Conservation (phyloP, 2,797 vertebrate genomes). For the Gila robusta region DNA sequence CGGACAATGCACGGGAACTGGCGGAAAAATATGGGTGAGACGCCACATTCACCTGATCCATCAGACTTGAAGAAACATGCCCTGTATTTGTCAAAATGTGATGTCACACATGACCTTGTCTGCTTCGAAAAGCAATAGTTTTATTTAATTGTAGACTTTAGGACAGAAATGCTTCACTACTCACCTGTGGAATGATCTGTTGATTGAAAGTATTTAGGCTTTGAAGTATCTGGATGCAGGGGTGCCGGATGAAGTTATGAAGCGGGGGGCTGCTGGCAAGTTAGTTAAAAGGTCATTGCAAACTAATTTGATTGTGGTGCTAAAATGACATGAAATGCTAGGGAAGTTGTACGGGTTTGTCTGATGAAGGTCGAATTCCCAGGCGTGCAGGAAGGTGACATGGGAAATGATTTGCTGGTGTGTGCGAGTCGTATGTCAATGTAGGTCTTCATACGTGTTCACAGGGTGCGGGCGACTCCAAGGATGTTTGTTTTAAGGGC, state of each 20-base stretch:
- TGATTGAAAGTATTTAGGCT: background rate
- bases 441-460: background rate
- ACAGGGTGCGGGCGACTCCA: conserved; percentile 65
- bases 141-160: background rate
- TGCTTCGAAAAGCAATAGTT: background rate
- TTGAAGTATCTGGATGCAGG: background rate
- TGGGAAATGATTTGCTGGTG: conserved; percentile 1
- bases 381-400: background rate
- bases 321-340: background rate
- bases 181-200: background rate
- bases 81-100: background rate
- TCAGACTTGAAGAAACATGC: background rate
- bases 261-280: background rate
- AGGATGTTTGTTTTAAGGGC: conserved; percentile 77
- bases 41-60: background rate
- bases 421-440: background rate
- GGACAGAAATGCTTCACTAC: background rate
- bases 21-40: conserved; percentile 95
- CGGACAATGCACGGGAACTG: conserved; percentile 88
- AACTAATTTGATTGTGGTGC: background rate
- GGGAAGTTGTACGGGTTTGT: background rate
- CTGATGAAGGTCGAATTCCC: background rate
- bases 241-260: background rate
- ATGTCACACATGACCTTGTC: background rate
- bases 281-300: background rate